phyloP scores from a whole-genome alignment of 2,797 vertebrate genomes.

The Falco berigora region DNA sequence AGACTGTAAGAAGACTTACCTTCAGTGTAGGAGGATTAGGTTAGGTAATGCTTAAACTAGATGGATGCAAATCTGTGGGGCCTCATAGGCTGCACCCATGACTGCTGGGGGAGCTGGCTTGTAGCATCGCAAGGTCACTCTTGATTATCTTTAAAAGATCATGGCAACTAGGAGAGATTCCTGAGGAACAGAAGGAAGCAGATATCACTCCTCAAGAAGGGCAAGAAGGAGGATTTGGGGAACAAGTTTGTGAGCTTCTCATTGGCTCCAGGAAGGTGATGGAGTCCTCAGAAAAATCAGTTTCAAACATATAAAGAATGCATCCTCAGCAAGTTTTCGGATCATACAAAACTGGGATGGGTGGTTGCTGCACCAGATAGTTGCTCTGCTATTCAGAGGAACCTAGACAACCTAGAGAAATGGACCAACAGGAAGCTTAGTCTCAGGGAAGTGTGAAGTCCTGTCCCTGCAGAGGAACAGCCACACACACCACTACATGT shows the following conservation, averaged over 20 bases:
- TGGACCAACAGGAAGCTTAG: background rate
- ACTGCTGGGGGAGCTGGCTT: background rate
- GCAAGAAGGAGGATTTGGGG: background rate
- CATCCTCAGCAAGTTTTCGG: background rate
- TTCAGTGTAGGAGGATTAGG: background rate
- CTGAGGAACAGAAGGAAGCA: background rate
- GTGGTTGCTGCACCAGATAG: background rate
- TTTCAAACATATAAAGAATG: background rate
- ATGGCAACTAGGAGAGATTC: background rate
- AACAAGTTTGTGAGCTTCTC: background rate
- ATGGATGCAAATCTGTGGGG: background rate
- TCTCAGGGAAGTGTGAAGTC: background rate
- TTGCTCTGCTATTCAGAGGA: background rate
- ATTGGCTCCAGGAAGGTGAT: background rate
- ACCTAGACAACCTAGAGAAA: background rate
- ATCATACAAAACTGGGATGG: background rate
- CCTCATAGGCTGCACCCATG: background rate
- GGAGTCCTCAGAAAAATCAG: background rate
- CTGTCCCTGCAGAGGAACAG: background rate
- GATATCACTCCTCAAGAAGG: background rate
- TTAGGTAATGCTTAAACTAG: background rate
- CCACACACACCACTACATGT: too few relatives aligned
- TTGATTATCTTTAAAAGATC: background rate
- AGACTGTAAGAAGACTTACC: background rate
- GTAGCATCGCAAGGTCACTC: background rate